Conservation (phyloP, 2,797 vertebrate genomes). For the Phataginus tricuspis region DNA sequence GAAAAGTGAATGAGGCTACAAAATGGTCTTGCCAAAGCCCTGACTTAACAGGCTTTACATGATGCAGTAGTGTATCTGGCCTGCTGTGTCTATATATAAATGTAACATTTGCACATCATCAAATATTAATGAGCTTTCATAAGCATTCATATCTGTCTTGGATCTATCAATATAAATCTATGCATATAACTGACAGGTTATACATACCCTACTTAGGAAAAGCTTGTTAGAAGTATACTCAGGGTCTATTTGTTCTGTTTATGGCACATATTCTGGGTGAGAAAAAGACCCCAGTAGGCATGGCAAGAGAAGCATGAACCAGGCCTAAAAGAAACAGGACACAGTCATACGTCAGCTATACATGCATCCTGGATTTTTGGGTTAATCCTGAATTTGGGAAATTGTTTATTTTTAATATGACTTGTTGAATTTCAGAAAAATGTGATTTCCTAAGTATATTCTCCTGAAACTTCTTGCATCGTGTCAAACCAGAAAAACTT, state of each 20-base stretch:
- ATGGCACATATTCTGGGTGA: constrained; percentile 49
- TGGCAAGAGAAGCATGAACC: background rate
- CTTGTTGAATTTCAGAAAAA: constrained; percentile 42
- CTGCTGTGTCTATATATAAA: background rate
- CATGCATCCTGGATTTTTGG: background rate
- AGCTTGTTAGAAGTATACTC: constrained; percentile 27
- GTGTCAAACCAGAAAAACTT: constrained; percentile 4
- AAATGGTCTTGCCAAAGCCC: background rate
- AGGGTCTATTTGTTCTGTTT: constrained; percentile 39
- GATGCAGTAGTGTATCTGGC: constrained; percentile 34
- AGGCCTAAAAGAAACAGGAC: background rate
- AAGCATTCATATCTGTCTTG: constrained; percentile 23
- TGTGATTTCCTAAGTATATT: background rate
- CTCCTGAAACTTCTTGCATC: background rate
- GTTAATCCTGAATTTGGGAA: constrained; percentile 4
- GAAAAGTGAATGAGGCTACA: background rate
- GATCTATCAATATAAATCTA: constrained; percentile 16
- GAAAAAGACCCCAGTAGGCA: background rate
- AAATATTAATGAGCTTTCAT: constrained; percentile 10
- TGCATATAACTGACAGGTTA: background rate
- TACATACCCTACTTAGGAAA: constrained; percentile 1
- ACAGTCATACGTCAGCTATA: background rate
- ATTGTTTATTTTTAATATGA: constrained; percentile 15
- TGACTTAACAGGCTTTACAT: constrained; percentile 34
- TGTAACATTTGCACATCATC: background rate